Percentiles rank a stretch among this genome's conserved stretches.
phyloP scores from a whole-genome alignment of 2,888 invertebrate species.

The Leucania comma region DNA sequence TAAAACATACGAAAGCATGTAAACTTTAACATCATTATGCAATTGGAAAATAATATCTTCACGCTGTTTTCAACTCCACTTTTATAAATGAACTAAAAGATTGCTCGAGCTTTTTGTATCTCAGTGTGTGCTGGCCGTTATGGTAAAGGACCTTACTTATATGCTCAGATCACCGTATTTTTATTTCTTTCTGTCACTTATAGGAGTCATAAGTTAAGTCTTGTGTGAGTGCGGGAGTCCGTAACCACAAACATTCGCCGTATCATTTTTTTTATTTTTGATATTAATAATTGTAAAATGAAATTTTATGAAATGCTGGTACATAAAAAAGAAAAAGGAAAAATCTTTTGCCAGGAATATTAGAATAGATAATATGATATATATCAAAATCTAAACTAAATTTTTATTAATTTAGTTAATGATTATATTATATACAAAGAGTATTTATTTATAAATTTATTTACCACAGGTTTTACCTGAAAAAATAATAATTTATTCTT shows the following conservation, averaged over 20 bases:
- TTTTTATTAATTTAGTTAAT: too few relatives aligned
- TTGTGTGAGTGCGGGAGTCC: too few relatives aligned
- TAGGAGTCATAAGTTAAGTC: too few relatives aligned
- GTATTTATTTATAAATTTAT: too few relatives aligned
- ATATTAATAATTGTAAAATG: neutral
- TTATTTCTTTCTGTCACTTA: constrained; percentile 5
- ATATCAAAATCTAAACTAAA: too few relatives aligned
- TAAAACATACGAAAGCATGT: neutral
- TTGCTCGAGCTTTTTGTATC: neutral
- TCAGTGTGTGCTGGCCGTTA: neutral
- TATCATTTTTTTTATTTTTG: neutral
- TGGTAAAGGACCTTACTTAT: neutral
- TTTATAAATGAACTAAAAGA: neutral
- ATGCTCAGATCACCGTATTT: neutral
- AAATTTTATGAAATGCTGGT: neutral
- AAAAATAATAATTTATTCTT: too few relatives aligned
- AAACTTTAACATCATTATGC: neutral
- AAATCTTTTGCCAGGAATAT: too few relatives aligned
- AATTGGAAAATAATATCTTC: neutral
- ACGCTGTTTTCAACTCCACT: neutral
- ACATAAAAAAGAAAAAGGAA: too few relatives aligned
- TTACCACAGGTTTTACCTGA: too few relatives aligned
- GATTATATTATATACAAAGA: too few relatives aligned
- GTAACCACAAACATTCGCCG: neutral
- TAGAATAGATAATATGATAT: too few relatives aligned